Base-by-base conservation (phyloP, 1,140 invertebrate species). In the Aphaenogaster floridana region DNA sequence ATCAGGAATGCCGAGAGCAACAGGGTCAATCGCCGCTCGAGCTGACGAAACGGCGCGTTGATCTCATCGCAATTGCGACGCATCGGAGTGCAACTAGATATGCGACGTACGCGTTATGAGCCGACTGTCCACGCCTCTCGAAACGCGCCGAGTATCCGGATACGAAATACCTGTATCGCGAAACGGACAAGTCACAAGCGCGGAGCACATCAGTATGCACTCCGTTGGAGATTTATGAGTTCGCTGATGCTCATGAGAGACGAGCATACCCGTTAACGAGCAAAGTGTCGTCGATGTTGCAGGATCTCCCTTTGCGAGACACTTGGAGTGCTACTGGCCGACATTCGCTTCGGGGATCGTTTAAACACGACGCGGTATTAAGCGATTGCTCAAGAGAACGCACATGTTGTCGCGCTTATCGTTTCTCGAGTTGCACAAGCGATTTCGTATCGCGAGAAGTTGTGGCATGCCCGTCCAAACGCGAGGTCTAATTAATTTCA, bases 141-240 rank as follows among this genome's bases (percentile, higher is more conserved):
- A 81, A 71, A 45, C 13, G 57, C 68, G 69, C 17, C 39, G 17
- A 36, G 34, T 28, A 83, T 63, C 9, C 54, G 21, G 13, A 2
- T 34, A 42, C 28, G 42, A 15, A 61, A 74, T 83, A 74, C 13
- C 52, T 71, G 45, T 81, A 50, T 28, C 39, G 21, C 39, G 36
- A 69, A 11, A 36, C 45, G 45, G 3, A 68, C 63, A 42, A 69
- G 78, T 69, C n/a, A 68, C 11, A 69, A 28, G 50, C 64, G 64
- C 13, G 7, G 45, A 28, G 13, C 45, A 39, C 45, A 42, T 64
- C 45, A 39, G 78, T 57, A 15, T 21, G 13, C 45, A 48, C 54
- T 39, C 17, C 45, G 45, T 61, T 21, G 42, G 45, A 61, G 80
- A 84, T 76, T 84, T 84, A 84, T 74, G 54, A 74, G 54, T 76